Conservation (phyloP, 2,797 vertebrate genomes). For the Buceros bicornis region DNA sequence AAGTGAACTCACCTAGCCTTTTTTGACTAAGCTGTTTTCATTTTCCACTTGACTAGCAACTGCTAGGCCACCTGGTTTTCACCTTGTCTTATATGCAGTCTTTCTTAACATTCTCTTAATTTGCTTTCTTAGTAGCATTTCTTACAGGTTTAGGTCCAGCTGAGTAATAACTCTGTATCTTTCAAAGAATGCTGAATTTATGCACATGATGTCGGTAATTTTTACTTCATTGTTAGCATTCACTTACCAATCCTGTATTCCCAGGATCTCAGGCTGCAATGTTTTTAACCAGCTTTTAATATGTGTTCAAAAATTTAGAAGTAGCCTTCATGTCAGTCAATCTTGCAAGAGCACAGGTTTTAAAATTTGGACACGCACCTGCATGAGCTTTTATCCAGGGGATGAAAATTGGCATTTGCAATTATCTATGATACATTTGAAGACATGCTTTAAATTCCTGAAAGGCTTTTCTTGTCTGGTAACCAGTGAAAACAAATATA, state of each 20-base stretch:
- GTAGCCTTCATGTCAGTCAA: neutral
- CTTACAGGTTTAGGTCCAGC: neutral
- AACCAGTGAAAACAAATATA: neutral
- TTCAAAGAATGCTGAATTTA: neutral
- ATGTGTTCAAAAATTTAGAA: neutral
- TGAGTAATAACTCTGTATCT: neutral
- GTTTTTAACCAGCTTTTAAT: neutral
- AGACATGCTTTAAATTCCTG: neutral
- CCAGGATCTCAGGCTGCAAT: neutral
- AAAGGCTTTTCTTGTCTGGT: neutral
- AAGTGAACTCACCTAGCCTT: neutral
- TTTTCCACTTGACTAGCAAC: neutral
- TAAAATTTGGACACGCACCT: neutral
- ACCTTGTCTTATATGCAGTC: neutral
- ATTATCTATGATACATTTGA: neutral
- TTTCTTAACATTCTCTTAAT: neutral
- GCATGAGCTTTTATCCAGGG: neutral
- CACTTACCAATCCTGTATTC: neutral
- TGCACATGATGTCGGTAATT: neutral
- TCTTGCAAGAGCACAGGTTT: neutral
- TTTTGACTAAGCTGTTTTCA: neutral
- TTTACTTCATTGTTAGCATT: neutral
- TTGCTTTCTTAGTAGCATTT: neutral
- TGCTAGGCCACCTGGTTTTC: neutral
- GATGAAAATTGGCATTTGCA: neutral